Conservation (phyloP, 2,888 invertebrate genomes). For the Microplitis deprimator region DNA sequence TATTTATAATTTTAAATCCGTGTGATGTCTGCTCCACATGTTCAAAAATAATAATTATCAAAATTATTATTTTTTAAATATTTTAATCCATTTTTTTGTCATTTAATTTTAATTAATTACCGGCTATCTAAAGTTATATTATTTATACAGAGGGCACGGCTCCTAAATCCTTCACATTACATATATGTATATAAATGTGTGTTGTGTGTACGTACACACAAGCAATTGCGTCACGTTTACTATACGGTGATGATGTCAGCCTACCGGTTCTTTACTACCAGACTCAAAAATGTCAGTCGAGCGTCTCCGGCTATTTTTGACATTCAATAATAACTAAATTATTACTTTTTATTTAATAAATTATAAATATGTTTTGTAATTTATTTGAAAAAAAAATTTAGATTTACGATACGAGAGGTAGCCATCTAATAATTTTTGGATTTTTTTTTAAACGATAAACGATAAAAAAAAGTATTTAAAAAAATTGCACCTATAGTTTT, state of each 20-base stretch:
- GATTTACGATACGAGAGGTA: background rate
- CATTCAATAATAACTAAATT: background rate
- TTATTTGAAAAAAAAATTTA: background rate
- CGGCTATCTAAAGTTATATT: slow-evolving; percentile 7
- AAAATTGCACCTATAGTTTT: too few species aligned
- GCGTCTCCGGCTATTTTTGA: slow-evolving; percentile 21
- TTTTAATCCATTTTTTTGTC: slow-evolving; percentile 13
- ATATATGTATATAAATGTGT: slow-evolving; percentile 39
- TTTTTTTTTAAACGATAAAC: too few species aligned
- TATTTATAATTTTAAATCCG: background rate
- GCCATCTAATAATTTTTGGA: too few species aligned
- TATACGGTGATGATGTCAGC: slow-evolving; percentile 69
- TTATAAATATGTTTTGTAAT: background rate
- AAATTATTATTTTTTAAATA: background rate
- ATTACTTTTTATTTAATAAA: background rate
- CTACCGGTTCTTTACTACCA: slow-evolving; percentile 53
- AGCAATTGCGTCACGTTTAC: slow-evolving; percentile 66
- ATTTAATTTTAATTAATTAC: slow-evolving; percentile 28
- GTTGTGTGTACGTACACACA: slow-evolving; percentile 56
- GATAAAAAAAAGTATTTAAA: too few species aligned
- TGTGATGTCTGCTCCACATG: background rate
- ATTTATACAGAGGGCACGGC: slow-evolving; percentile 15
- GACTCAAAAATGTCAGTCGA: slow-evolving; percentile 62
- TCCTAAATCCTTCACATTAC: background rate
- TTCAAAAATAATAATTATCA: too few species aligned